phyloP scores from a whole-genome alignment of 2,888 invertebrate genomes.

The Minunthozetes semirufus region DNA sequence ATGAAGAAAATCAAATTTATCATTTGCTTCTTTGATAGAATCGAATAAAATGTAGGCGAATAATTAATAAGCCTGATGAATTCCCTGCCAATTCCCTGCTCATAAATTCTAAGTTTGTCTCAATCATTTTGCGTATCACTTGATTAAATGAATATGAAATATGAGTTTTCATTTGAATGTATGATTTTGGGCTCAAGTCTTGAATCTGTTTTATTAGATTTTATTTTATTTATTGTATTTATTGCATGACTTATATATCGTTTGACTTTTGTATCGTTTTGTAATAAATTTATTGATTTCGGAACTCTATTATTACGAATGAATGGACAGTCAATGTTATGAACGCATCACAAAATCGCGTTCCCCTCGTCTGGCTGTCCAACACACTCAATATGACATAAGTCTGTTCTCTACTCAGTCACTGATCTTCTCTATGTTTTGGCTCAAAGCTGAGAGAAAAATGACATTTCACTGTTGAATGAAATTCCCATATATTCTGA shows the following conservation, averaged over 20 bases:
- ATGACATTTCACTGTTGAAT: neutral
- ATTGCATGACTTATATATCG: no score
- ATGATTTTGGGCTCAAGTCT: no score
- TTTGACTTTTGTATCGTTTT: slow-evolving; percentile 1
- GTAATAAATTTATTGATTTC: slow-evolving; percentile 14
- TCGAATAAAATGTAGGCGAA: no score
- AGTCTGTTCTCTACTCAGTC: neutral
- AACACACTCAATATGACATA: neutral
- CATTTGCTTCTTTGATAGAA: no score
- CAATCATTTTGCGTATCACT: neutral
- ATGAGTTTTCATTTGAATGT: neutral
- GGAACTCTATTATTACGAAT: slow-evolving; percentile 9
- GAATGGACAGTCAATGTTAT: neutral
- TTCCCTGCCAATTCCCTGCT: no score
- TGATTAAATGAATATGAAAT: neutral
- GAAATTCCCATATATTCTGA: neutral
- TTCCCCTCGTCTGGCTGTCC: neutral
- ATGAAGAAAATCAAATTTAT: no score
- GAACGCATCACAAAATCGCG: neutral
- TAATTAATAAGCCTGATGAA: no score
- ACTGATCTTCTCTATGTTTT: neutral
- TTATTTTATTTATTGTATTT: neutral
- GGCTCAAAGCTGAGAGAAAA: neutral
- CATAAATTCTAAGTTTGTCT: neutral
- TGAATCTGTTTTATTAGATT: neutral